phyloP scores from a whole-genome alignment of 92 coral and sea anemone genomes.

The Paramuricea clavata region DNA sequence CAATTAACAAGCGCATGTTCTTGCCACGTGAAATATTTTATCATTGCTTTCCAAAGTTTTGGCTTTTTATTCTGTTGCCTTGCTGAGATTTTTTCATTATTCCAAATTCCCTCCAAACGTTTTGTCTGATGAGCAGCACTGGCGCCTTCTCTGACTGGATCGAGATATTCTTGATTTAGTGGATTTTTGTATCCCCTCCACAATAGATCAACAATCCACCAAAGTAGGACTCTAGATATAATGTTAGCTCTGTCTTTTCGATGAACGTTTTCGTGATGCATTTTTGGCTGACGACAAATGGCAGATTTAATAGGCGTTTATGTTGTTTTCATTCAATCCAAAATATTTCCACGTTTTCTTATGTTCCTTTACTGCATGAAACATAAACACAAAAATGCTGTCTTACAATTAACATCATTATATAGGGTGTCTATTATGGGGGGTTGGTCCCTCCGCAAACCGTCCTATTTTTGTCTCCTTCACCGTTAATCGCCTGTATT shows the following conservation, averaged over 20 bases:
- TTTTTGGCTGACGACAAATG: background rate
- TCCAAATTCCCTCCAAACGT: constrained; percentile 18
- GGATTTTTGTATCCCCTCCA: constrained; percentile 2
- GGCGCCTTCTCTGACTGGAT: constrained; percentile 7
- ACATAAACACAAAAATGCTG: too few species aligned
- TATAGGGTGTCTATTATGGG: too few species aligned
- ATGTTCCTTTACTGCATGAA: too few species aligned
- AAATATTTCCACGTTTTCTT: background rate
- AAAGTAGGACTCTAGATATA: constrained; percentile 9
- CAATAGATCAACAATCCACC: constrained; percentile 28
- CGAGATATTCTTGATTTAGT: constrained; percentile 17
- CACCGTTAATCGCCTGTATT: too few species aligned
- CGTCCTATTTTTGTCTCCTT: too few species aligned
- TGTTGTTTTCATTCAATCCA: background rate
- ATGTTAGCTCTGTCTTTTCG: constrained; percentile 34
- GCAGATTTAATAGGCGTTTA: background rate
- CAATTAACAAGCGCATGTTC: background rate
- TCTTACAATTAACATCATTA: too few species aligned
- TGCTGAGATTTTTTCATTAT: background rate
- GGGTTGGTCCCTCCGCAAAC: too few species aligned
- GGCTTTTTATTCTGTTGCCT: constrained; percentile 13
- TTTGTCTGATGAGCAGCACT: constrained; percentile 12
- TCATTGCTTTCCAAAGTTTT: background rate
- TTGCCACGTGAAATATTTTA: constrained; percentile 23
- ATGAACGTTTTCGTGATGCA: constrained; percentile 1